phyloP scores from a whole-genome alignment of 2,113 vertebrate species.

The Misgurnus anguillicaudatus region DNA sequence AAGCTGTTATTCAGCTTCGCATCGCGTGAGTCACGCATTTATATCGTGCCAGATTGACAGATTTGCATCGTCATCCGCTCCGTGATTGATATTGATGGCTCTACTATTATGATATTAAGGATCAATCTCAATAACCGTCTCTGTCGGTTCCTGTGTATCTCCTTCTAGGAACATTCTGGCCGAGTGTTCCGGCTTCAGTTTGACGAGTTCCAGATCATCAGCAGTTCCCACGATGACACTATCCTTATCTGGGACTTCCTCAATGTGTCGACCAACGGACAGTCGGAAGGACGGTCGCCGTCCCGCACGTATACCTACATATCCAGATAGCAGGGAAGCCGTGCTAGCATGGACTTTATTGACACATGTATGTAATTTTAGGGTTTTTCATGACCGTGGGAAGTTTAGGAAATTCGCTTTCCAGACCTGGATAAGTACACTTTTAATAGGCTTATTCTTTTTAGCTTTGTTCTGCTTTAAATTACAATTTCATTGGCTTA shows the following conservation, averaged over 20 bases:
- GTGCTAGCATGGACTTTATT: background rate
- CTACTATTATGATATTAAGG: background rate
- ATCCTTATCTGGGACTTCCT: conserved; percentile 99
- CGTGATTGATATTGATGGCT: background rate
- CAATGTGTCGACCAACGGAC: conserved; percentile 93
- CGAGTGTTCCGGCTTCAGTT: conserved; percentile 99
- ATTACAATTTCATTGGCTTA: no score
- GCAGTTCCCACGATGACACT: conserved; percentile 98
- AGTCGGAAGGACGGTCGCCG: conserved; percentile 96
- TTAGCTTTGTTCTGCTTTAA: no score
- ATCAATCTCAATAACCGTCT: background rate
- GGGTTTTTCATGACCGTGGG: background rate
- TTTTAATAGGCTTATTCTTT: no score
- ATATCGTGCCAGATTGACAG: background rate
- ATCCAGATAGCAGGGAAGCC: conserved; percentile 95
- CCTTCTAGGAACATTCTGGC: conserved; percentile 91
- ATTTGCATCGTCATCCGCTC: background rate
- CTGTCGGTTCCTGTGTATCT: conserved; percentile 26
- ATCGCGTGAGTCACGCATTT: no score
- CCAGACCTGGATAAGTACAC: no score
- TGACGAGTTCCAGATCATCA: conserved; percentile 99
- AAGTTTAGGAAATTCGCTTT: no score
- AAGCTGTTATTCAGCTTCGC: background rate
- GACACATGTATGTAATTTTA: conserved; percentile 3
- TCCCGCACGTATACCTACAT: conserved; percentile 99